phyloP scores from a whole-genome alignment of 2,113 vertebrate species.

The Tenrec ecaudatus region DNA sequence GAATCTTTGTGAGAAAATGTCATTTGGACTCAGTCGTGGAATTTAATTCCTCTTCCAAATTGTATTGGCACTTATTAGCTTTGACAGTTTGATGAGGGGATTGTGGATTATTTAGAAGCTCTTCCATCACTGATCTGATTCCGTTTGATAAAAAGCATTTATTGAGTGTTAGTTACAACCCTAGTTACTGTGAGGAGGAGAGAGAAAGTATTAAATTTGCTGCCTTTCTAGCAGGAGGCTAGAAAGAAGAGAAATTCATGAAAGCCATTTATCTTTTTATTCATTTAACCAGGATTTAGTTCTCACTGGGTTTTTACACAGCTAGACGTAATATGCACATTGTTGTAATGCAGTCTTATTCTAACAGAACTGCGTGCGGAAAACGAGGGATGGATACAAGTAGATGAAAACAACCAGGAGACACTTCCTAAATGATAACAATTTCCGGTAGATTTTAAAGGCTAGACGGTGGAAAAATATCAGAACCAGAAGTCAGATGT shows the following conservation, averaged over 20 bases:
- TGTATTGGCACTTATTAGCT: slow-evolving; percentile 73
- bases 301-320: not conserved
- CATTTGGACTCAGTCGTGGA: slow-evolving; percentile 55
- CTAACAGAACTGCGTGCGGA: not conserved
- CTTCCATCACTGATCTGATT: slow-evolving; percentile 46
- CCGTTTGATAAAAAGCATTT: slow-evolving; percentile 70
- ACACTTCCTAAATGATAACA: not conserved
- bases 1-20: slow-evolving; percentile 77
- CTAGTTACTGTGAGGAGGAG: slow-evolving; percentile 23
- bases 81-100: slow-evolving; percentile 78
- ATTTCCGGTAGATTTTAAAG: not conserved
- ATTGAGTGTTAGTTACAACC: slow-evolving; percentile 63
- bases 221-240: slow-evolving; percentile 16
- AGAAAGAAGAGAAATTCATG: not conserved
- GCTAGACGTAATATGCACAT: not conserved
- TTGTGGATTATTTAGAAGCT: slow-evolving; percentile 74
- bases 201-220: slow-evolving; percentile 49
- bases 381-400: not conserved
- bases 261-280: slow-evolving; percentile 44
- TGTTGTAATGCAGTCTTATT: not conserved
- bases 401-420: not conserved
- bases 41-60: slow-evolving; percentile 63
- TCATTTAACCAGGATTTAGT: slow-evolving; percentile 46
- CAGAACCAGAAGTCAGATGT: not conserved
- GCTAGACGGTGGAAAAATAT: not conserved